Evolutionary conservation across 2,888 invertebrate genomes (phyloP), one percentile per base, ranked within the genome.

Genomic region (Marronus borbonicus): DNA sequence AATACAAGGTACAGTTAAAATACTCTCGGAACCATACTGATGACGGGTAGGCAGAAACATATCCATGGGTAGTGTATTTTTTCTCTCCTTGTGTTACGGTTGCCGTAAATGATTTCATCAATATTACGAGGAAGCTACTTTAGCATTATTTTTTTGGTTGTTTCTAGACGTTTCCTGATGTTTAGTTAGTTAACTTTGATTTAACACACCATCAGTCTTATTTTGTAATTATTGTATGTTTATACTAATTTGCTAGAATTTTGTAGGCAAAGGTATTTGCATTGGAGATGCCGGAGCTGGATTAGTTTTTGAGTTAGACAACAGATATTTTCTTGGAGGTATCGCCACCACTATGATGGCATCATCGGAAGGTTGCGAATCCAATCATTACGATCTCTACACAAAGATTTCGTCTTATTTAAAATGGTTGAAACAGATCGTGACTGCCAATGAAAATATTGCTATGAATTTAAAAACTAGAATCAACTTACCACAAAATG

Each of bases 261-360:
- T 39, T 14, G 12, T 50, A 68, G 68, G 50, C 12, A 68, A 50
- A 68, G 12, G 28, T 28, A 24, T 68, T 24, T 68, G 68, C n/a
- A n/a, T 20, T 12, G 68, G 68, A 12, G 68, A 68, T 24, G 68
- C 68, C 14, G 68, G 68, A 31, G 68, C 50, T 3, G 68, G 68
- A 24, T 14, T 68, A 12, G 24, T 50, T 20, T 68, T 68, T 50
- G 20, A 12, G 14, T 50, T 50, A 24, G n/a, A 28, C 20, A 28
- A 50, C 1, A 50, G 24, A 24, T 68, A 68, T 68, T 68, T 24
- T 28, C 49, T 68, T 52, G 50, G 24, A 28, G 68, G 68, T 50
- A 68, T 68, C 1, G 68, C 24, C 5, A 31, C 50, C 28, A 28
- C 24, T 12, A 24, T 68, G 20, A 24, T 50, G 17, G 28, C 50